Evolutionary conservation across 2,797 vertebrate species (phyloP).

Genomic region (Gymnothorax javanicus): DNA sequence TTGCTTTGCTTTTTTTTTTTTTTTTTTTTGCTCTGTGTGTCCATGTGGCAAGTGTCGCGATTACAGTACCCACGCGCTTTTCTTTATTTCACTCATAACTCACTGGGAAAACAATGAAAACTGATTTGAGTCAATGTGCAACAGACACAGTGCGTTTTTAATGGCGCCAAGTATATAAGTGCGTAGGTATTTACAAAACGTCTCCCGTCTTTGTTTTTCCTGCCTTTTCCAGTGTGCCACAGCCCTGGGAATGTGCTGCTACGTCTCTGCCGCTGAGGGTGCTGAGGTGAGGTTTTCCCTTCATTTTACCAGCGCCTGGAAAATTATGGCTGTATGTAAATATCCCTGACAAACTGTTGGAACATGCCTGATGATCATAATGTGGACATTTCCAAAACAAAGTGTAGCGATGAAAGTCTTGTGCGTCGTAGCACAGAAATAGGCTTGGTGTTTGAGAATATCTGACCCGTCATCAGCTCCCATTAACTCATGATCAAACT

Average conservation of each 20-base stretch:
- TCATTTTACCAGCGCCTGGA: neutral
- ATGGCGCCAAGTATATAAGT: no score
- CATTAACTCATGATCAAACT: no score
- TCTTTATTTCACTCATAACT: no score
- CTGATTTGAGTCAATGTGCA: no score
- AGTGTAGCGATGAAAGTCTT: neutral
- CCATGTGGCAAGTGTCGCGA: neutral
- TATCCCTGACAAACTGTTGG: neutral
- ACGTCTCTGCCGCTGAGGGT: constrained; percentile 86
- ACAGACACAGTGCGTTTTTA: no score
- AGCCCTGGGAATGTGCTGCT: constrained; percentile 91
- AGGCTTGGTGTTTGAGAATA: neutral
- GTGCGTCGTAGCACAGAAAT: neutral
- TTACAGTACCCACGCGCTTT: no score
- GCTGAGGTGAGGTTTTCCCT: constrained; percentile 76
- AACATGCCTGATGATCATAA: neutral
- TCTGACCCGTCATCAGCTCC: no score
- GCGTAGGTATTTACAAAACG: no score
- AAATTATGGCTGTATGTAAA: neutral
- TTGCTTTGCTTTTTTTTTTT: neutral
- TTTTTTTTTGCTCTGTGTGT: neutral
- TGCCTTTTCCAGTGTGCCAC: constrained; percentile 79
- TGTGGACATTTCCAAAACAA: no score
- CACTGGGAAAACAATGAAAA: no score
- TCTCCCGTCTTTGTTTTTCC: neutral